These are phyloP conservation scores for Sphinx pinastri DNA, from an alignment of 2,888 invertebrate genomes.

Conservation along the genomic window DNA sequence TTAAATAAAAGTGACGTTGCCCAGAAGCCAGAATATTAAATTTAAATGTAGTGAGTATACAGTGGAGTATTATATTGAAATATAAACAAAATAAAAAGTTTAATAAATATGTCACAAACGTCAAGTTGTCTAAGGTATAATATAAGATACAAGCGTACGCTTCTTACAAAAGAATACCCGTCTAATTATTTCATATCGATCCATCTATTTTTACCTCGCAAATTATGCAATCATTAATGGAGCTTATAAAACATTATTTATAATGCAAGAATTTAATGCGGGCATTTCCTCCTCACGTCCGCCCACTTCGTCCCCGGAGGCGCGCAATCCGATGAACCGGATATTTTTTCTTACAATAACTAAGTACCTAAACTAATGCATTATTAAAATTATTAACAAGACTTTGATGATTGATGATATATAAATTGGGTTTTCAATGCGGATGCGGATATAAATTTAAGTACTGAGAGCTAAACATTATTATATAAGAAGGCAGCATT, in stretches of 20 bases:
- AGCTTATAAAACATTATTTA: neutral
- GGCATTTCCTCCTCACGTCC: neutral
- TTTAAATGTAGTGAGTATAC: too few relatives aligned
- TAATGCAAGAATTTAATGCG: neutral
- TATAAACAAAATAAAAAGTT: too few relatives aligned
- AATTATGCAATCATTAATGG: neutral
- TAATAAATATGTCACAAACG: too few relatives aligned
- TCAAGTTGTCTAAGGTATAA: too few relatives aligned
- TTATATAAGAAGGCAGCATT: neutral
- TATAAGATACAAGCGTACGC: too few relatives aligned
- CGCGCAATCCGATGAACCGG: slow-evolving; percentile 1
- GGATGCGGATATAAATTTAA: slow-evolving; percentile 3
- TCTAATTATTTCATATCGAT: too few relatives aligned
- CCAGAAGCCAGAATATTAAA: too few relatives aligned
- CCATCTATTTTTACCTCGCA: too few relatives aligned
- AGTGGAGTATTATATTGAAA: too few relatives aligned
- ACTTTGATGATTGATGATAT: slow-evolving; percentile 21
- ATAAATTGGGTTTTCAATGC: slow-evolving; percentile 18
- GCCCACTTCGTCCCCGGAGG: slow-evolving; percentile 5
- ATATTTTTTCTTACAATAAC: slow-evolving; percentile 6
- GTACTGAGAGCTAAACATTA: neutral
- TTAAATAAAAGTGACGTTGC: too few relatives aligned
- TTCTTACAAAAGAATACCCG: too few relatives aligned
- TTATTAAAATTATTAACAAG: slow-evolving; percentile 5
- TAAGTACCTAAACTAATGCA: neutral